Evolutionary conservation across 2,797 vertebrate species (phyloP).

Genomic region (Buphagus erythrorhynchus): DNA sequence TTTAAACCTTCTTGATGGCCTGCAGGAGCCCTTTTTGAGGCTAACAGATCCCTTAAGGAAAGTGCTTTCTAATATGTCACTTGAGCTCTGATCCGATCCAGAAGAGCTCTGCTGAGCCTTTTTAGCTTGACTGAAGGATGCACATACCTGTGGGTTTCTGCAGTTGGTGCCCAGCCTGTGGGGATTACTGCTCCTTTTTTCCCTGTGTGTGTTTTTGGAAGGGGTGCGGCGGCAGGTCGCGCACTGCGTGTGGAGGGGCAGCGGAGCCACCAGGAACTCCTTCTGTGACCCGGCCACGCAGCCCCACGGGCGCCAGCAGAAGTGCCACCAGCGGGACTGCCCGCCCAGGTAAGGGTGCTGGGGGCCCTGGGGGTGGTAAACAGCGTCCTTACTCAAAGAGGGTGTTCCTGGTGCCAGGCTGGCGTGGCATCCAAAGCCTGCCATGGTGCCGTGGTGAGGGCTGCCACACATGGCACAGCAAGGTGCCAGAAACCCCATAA

Average conservation of each 20-base stretch:
- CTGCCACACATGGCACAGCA: accelerated
- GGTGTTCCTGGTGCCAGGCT: not conserved
- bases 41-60: not conserved
- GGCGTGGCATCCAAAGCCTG: not conserved
- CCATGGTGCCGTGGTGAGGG: accelerated
- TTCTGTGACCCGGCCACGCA: conserved; percentile 86
- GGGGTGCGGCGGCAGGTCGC: conserved; percentile 87
- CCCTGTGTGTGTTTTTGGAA: conserved; percentile 31
- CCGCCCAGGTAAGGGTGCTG: conserved; percentile 84
- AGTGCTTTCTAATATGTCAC: not conserved
- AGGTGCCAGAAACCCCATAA: not conserved
- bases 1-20: not conserved
- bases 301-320: conserved; percentile 83
- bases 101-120: not conserved
- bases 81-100: not conserved
- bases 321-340: conserved; percentile 90
- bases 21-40: not conserved
- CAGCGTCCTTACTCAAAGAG: not conserved
- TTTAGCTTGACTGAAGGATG: not conserved
- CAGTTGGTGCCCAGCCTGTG: not conserved
- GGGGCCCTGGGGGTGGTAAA: not conserved
- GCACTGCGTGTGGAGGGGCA: conserved; percentile 83
- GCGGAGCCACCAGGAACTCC: conserved; percentile 85
- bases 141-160: not conserved
- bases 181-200: not conserved